Percentiles rank a stretch among this genome's conserved stretches.
phyloP scores from a whole-genome alignment of 1,140 invertebrate genomes.

The Microplitis mediator region DNA sequence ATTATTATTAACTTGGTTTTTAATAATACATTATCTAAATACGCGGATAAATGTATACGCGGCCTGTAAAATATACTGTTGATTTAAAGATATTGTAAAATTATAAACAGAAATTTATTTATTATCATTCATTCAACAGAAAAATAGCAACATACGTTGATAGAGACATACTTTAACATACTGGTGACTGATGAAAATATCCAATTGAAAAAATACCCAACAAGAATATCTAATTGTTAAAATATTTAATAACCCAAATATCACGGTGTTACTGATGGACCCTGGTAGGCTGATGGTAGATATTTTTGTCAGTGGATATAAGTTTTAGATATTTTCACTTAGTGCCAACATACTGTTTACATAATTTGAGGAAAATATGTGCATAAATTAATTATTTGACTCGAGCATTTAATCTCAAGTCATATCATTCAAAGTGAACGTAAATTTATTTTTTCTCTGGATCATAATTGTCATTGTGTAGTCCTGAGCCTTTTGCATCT shows the following conservation, averaged over 20 bases:
- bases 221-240: too few relatives aligned
- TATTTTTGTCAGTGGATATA: neutral
- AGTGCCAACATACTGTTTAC: neutral
- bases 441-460: constrained; percentile 62
- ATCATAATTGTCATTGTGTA: constrained; percentile 80
- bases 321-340: neutral
- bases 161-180: too few relatives aligned
- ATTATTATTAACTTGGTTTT: neutral
- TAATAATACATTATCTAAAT: too few relatives aligned
- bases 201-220: neutral
- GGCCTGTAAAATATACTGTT: constrained; percentile 20
- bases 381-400: neutral
- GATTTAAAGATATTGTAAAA: constrained; percentile 19
- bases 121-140: neutral
- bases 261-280: too few relatives aligned
- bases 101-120: neutral
- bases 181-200: neutral
- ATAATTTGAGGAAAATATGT: neutral
- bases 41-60: neutral
- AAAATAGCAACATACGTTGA: neutral
- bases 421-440: neutral
- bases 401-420: neutral
- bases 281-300: too few relatives aligned
- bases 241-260: too few relatives aligned
- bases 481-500: constrained; percentile 82